Conservation (phyloP, 2,113 vertebrate genomes). For the Ginglymostoma cirratum region DNA sequence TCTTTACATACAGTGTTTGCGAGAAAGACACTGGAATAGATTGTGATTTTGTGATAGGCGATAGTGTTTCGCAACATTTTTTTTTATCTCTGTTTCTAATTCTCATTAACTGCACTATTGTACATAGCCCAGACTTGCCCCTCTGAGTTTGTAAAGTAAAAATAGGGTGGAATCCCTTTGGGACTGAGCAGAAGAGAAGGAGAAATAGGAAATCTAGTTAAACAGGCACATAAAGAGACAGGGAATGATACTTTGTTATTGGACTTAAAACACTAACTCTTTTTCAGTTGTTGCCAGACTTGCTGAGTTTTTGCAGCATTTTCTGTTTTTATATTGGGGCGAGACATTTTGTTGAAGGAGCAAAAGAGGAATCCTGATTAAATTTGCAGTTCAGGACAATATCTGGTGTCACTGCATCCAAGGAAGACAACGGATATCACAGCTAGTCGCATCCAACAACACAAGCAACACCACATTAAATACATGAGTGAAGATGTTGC, state of each 20-base stretch:
- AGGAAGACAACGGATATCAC: neutral
- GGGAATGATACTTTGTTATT: too few relatives aligned
- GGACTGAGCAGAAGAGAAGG: neutral
- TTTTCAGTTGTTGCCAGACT: too few relatives aligned
- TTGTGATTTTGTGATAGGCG: neutral
- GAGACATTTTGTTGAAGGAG: neutral
- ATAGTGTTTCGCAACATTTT: too few relatives aligned
- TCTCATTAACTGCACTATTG: too few relatives aligned
- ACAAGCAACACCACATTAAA: neutral
- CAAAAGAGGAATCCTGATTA: neutral
- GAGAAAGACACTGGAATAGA: neutral
- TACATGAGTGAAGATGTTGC: neutral
- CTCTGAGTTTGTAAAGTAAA: neutral
- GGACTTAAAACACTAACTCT: too few relatives aligned
- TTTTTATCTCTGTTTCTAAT: too few relatives aligned
- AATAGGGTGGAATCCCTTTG: neutral
- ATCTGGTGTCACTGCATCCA: neutral
- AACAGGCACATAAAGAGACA: too few relatives aligned
- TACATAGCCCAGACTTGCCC: neutral
- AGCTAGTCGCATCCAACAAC: neutral
- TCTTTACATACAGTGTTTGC: too few relatives aligned
- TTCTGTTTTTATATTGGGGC: too few relatives aligned
- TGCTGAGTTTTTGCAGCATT: too few relatives aligned
- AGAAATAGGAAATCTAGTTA: neutral
- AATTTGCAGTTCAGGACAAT: neutral